phyloP scores from a whole-genome alignment of 2,797 vertebrate species.

The Hoplostethus atlanticus region DNA sequence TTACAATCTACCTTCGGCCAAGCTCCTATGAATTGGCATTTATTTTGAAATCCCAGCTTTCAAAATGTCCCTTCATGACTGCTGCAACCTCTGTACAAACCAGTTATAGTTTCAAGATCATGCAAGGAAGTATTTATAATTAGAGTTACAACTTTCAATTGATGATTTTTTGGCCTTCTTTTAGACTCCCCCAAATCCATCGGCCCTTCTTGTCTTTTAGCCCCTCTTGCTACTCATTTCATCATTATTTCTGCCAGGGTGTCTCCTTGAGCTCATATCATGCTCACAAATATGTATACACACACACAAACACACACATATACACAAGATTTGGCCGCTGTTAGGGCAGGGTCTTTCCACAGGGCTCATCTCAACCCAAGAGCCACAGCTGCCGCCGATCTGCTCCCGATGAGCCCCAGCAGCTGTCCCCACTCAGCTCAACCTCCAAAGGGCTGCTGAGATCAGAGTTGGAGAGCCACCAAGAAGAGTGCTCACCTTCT shows the following conservation, averaged over 20 bases:
- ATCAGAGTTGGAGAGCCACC: too few relatives aligned
- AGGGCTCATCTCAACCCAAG: too few relatives aligned
- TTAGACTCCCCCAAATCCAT: too few relatives aligned
- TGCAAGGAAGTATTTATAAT: not conserved
- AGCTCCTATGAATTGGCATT: not conserved
- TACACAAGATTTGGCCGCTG: not conserved
- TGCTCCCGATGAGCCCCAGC: too few relatives aligned
- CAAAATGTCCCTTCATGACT: not conserved
- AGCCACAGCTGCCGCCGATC: too few relatives aligned
- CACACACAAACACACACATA: not conserved
- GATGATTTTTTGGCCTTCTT: not conserved
- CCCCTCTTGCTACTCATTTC: not conserved
- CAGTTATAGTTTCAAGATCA: not conserved
- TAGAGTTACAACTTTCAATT: not conserved
- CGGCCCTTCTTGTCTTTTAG: not conserved
- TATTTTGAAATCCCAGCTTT: not conserved
- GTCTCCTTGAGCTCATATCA: not conserved
- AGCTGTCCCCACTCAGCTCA: too few relatives aligned
- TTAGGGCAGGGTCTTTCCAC: too few relatives aligned
- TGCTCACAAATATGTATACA: not conserved
- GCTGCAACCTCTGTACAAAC: not conserved
- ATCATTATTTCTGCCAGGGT: not conserved
- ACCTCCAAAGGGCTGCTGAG: too few relatives aligned
- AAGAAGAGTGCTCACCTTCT: too few relatives aligned
- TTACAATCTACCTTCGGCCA: not conserved